Evolutionary conservation across 2,888 invertebrate genomes (phyloP).

Genomic region (Nomada fabriciana): DNA sequence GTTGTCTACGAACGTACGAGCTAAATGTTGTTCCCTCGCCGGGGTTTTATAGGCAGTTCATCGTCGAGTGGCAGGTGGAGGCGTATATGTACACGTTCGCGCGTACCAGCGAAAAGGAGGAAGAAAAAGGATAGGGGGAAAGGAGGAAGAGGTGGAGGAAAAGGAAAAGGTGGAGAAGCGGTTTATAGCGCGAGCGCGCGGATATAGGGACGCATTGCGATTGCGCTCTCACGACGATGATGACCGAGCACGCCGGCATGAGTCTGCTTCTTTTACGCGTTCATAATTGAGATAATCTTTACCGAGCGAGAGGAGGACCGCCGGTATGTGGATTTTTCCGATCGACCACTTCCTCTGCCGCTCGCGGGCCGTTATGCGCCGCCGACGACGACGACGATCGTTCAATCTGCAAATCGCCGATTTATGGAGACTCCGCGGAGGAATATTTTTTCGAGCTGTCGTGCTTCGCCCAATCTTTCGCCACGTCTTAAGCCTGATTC

Average conservation of each 20-base stretch:
- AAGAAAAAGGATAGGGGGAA: constrained; percentile 6
- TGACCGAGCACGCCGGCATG: constrained; percentile 78
- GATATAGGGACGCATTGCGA: constrained; percentile 60
- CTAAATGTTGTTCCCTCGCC: constrained; percentile 71
- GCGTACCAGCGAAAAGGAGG: constrained; percentile 34
- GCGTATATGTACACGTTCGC: constrained; percentile 67
- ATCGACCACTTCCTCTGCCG: constrained; percentile 74
- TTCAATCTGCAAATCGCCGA: constrained; percentile 7
- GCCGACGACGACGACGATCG: constrained; percentile 16
- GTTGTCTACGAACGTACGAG: constrained; percentile 71
- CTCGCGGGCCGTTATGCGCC: constrained; percentile 43
- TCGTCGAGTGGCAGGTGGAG: constrained; percentile 77
- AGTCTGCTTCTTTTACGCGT: constrained; percentile 81
- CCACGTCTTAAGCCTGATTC: no score
- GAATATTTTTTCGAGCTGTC: neutral
- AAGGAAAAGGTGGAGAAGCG: constrained; percentile 52
- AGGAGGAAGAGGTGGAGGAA: constrained; percentile 27
- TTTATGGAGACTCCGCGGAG: constrained; percentile 30
- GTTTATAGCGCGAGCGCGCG: constrained; percentile 48
- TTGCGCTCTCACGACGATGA: constrained; percentile 74
- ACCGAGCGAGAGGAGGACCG: constrained; percentile 69
- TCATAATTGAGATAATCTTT: constrained; percentile 82
- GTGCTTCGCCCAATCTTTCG: no score
- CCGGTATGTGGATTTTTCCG: constrained; percentile 80
- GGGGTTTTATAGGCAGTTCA: constrained; percentile 76